Evolutionary conservation across 2,888 invertebrate genomes (phyloP).

Genomic region (Metellina segmentata): DNA sequence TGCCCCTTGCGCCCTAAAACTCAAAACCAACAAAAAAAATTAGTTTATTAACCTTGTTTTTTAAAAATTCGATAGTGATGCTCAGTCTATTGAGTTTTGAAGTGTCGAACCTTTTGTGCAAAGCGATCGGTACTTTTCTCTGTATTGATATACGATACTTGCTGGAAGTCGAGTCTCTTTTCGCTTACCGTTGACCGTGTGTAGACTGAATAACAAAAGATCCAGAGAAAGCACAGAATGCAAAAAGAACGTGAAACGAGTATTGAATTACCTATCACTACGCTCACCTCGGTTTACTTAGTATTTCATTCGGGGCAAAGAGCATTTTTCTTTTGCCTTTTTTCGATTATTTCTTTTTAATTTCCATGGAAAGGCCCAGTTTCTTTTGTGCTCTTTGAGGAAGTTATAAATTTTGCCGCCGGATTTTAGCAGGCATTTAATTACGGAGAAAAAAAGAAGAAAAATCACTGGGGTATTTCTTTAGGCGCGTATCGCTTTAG

Average conservation of each 20-base stretch:
- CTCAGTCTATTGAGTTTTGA: background rate
- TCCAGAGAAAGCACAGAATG: background rate
- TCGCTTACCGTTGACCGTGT: background rate
- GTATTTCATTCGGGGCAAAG: too few relatives aligned
- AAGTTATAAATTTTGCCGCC: constrained; percentile 1
- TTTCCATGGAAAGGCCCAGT: background rate
- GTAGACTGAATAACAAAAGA: background rate
- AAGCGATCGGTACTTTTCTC: background rate
- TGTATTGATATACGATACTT: background rate
- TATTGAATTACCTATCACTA: background rate
- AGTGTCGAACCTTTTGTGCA: background rate
- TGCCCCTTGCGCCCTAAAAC: too few relatives aligned
- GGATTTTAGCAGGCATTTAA: background rate
- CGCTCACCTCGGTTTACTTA: too few relatives aligned
- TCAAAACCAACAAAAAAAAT: too few relatives aligned
- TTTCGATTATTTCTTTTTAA: background rate
- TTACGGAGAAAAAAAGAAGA: background rate
- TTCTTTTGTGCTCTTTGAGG: background rate
- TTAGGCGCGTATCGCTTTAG: background rate
- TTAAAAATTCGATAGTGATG: background rate
- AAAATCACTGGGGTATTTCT: background rate
- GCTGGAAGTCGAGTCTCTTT: background rate
- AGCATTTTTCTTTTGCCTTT: background rate
- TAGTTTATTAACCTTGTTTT: too few relatives aligned
- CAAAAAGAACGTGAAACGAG: background rate